Percentiles rank a stretch among this genome's conserved stretches.
These are phyloP conservation scores for Apteryx owenii DNA, from an alignment of 2,113 vertebrate species.

Conservation along the genomic window DNA sequence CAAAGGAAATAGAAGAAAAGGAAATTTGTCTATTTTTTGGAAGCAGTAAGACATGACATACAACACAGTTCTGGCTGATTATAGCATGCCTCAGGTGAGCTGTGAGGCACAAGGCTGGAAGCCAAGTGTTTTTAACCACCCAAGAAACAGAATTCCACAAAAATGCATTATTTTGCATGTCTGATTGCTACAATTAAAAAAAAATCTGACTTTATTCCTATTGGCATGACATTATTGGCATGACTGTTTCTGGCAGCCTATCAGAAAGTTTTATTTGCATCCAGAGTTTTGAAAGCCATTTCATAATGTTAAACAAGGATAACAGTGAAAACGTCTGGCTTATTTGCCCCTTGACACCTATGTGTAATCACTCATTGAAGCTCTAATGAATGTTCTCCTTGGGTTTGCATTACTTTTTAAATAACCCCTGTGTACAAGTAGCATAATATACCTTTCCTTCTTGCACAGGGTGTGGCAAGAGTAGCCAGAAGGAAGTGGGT, in stretches of 20 bases:
- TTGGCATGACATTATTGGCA: conserved; percentile 13
- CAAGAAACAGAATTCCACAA: conserved; percentile 43
- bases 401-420: background rate
- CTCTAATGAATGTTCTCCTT: background rate
- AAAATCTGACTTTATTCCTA: conserved; percentile 9
- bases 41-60: conserved; percentile 25
- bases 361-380: conserved; percentile 27
- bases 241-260: conserved; percentile 17
- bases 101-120: conserved; percentile 24
- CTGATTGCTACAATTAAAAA: conserved; percentile 45
- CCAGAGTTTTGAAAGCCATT: conserved; percentile 37
- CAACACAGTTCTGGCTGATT: conserved; percentile 37
- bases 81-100: conserved; percentile 52
- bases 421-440: background rate
- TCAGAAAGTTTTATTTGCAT: conserved; percentile 35
- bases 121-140: conserved; percentile 39
- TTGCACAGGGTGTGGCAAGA: background rate
- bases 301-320: conserved; percentile 14
- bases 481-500: conserved; percentile 6
- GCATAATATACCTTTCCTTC: background rate
- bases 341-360: conserved; percentile 47
- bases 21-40: conserved; percentile 33
- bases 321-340: background rate
- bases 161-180: conserved; percentile 40
- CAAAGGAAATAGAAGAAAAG: conserved; percentile 8